These are phyloP conservation scores for Ptychochromis oligacanthus DNA, from an alignment of 2,113 vertebrate genomes.

Conservation along the genomic window DNA sequence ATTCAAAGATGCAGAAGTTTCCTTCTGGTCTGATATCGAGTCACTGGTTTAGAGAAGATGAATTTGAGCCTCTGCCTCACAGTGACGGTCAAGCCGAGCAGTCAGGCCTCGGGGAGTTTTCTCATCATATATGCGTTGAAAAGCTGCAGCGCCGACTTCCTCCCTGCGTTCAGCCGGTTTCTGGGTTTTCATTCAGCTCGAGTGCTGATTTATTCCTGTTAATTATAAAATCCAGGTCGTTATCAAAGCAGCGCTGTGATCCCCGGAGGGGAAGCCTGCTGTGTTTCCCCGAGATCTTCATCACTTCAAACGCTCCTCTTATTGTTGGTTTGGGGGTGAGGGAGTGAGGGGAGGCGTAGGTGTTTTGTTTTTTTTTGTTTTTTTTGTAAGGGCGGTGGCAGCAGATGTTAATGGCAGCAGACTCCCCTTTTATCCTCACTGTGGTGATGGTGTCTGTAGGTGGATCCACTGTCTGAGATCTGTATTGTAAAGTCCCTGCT, in stretches of 20 bases:
- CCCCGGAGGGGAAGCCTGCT: slow-evolving; percentile 1
- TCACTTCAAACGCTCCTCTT: slow-evolving; percentile 44
- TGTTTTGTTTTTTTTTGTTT: too few relatives aligned
- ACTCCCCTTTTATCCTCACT: neutral
- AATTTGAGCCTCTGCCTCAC: neutral
- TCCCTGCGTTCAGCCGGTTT: neutral
- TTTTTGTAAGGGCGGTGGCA: neutral
- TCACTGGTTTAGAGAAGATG: too few relatives aligned
- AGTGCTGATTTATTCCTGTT: slow-evolving; percentile 48
- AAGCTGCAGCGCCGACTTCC: neutral
- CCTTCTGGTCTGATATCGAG: accelerated
- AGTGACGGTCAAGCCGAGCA: neutral
- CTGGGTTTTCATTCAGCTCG: neutral
- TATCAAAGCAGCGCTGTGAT: slow-evolving; percentile 37
- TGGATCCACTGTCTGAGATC: neutral
- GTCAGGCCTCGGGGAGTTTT: neutral
- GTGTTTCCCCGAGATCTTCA: neutral
- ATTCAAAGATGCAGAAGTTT: accelerated
- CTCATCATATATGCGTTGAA: neutral
- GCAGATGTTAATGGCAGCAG: neutral
- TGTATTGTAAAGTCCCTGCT: neutral
- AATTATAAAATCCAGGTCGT: slow-evolving; percentile 60
- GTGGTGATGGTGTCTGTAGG: neutral
- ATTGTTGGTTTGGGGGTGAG: neutral
- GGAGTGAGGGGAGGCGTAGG: neutral